Evolutionary conservation across 2,888 invertebrate genomes (phyloP).

Genomic region (Luffia ferchaultella): DNA sequence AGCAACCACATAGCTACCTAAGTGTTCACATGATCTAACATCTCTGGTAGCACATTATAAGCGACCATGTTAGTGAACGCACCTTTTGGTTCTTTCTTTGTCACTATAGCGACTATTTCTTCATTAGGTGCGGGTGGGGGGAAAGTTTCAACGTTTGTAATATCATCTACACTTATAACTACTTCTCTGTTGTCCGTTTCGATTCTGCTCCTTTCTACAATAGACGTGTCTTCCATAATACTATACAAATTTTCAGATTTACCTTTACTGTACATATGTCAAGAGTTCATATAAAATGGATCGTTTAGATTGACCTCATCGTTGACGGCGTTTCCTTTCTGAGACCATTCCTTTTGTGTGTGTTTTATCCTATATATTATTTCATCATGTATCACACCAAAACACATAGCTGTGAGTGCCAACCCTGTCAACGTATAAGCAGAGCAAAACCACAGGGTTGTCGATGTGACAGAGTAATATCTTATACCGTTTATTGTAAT

Average conservation of each 20-base stretch:
- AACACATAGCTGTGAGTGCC: conserved; percentile 90
- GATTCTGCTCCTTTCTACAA: conserved; percentile 48
- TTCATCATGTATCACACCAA: conserved; percentile 89
- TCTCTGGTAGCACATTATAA: conserved; percentile 58
- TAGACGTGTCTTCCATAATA: conserved; percentile 59
- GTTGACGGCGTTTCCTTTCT: conserved; percentile 70
- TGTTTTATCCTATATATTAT: conserved; percentile 84
- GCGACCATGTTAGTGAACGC: conserved; percentile 59
- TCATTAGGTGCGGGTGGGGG: conserved; percentile 47
- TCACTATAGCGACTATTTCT: conserved; percentile 58
- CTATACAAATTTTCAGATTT: conserved; percentile 66
- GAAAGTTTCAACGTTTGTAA: conserved; percentile 42
- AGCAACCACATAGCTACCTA: conserved; percentile 9
- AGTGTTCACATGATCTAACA: conserved; percentile 53
- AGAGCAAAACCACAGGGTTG: conserved; percentile 89
- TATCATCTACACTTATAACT: conserved; percentile 59
- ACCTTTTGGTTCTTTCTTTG: conserved; percentile 55
- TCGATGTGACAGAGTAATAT: conserved; percentile 68
- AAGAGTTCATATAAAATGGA: conserved; percentile 75
- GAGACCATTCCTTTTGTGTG: conserved; percentile 69
- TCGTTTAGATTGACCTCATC: conserved; percentile 71
- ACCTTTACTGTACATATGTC: conserved; percentile 72
- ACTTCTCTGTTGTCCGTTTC: conserved; percentile 59
- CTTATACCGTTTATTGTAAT: conserved; percentile 58
- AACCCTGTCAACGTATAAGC: conserved; percentile 87